phyloP scores from a whole-genome alignment of 2,888 invertebrate genomes.

The Allophyes oxyacanthae region DNA sequence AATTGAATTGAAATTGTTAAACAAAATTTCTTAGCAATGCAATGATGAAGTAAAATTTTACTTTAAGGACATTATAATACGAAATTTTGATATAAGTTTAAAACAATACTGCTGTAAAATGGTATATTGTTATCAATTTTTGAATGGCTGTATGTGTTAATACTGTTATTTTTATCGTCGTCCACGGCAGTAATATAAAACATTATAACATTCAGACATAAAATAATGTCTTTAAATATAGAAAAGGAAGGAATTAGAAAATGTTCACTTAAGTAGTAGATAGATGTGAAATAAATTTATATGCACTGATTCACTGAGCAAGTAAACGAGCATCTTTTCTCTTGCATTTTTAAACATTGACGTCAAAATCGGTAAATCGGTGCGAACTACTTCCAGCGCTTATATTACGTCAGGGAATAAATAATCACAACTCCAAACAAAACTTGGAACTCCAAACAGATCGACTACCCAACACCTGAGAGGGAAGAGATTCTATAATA shows the following conservation, averaged over 20 bases:
- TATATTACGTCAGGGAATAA: constrained; percentile 62
- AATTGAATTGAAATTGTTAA: too few species aligned
- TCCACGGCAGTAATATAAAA: constrained; percentile 64
- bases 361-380: constrained; percentile 70
- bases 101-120: too few species aligned
- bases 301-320: constrained; percentile 66
- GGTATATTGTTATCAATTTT: constrained; percentile 22
- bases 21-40: too few species aligned
- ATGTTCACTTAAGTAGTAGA: constrained; percentile 28
- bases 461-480: constrained; percentile 29
- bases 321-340: constrained; percentile 60
- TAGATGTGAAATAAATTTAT: constrained; percentile 59
- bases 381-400: constrained; percentile 60
- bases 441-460: constrained; percentile 43
- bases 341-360: constrained; percentile 75
- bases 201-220: constrained; percentile 58
- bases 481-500: constrained; percentile 29
- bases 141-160: constrained; percentile 55
- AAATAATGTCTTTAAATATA: constrained; percentile 10
- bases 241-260: constrained; percentile 8
- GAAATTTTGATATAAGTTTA: too few species aligned
- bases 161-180: constrained; percentile 67
- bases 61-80: too few species aligned
- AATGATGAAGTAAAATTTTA: too few species aligned
- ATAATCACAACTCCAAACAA: too few species aligned